A percentile compares a stretch with the other conserved stretches of the same genome.
phyloP scores from a whole-genome alignment of 2,888 invertebrate species.

The Xanthia icteritia region DNA sequence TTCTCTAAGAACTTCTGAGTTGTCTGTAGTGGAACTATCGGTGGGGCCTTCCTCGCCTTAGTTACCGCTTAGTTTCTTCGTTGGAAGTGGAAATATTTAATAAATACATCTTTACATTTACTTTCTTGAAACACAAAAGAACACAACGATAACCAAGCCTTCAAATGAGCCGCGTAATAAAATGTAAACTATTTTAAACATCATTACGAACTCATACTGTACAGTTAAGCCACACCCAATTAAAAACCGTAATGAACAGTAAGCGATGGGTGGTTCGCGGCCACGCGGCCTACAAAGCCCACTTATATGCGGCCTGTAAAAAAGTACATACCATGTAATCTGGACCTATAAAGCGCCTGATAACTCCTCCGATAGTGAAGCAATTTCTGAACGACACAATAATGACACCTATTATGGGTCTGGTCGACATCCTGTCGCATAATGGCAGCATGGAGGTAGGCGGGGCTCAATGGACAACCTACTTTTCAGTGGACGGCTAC shows the following conservation, averaged over 20 bases:
- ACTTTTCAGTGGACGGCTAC: conserved; percentile 73
- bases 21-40: neutral
- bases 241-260: conserved; percentile 75
- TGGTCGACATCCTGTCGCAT: conserved; percentile 86
- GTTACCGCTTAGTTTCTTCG: neutral
- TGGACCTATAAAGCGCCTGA: conserved; percentile 88
- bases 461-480: conserved; percentile 80
- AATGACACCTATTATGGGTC: conserved; percentile 89
- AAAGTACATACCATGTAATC: conserved; percentile 84
- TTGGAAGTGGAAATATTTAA: neutral
- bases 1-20: neutral
- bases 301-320: conserved; percentile 71
- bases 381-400: conserved; percentile 89
- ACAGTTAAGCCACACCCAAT: conserved; percentile 69
- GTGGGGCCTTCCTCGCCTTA: neutral
- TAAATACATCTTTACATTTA: neutral
- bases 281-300: conserved; percentile 71
- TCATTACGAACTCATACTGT: conserved; percentile 54
- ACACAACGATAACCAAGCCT: conserved; percentile 7
- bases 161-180: conserved; percentile 36
- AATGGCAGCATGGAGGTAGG: conserved; percentile 74
- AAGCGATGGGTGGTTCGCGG: conserved; percentile 70
- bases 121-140: conserved; percentile 9
- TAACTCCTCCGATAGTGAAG: conserved; percentile 89
- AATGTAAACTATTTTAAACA: conserved; percentile 49